These are phyloP conservation scores for Melanitta fusca DNA, from an alignment of 2,797 vertebrate genomes.

Conservation along the genomic window DNA sequence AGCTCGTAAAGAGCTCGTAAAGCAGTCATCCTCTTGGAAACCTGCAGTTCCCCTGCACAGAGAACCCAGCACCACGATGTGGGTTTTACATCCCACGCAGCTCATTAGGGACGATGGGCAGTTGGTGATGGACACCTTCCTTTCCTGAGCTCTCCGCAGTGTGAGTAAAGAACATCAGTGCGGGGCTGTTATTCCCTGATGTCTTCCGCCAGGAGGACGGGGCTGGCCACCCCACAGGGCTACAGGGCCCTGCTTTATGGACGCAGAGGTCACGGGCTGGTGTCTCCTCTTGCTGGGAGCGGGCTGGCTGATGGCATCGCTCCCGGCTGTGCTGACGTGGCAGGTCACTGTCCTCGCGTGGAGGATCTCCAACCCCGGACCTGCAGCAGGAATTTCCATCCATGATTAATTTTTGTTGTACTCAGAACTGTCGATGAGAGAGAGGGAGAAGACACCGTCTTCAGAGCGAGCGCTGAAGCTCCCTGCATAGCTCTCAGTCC, in stretches of 20 bases:
- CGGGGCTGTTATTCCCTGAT: neutral
- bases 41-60: neutral
- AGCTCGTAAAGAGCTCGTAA: neutral
- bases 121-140: neutral
- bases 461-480: neutral
- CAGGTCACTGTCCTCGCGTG: neutral
- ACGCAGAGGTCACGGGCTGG: neutral
- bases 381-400: neutral
- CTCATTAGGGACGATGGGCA: neutral
- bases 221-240: neutral
- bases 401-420: neutral
- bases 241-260: neutral
- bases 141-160: neutral
- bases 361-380: neutral
- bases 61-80: neutral
- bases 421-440: accelerated
- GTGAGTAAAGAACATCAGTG: neutral
- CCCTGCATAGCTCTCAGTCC: neutral
- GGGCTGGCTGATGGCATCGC: accelerated
- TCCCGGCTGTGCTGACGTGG: neutral
- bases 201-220: neutral
- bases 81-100: neutral
- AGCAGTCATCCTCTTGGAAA: neutral
- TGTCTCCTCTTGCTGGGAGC: neutral
- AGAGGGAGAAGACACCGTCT: neutral